A percentile compares a stretch with the other conserved stretches of the same genome.
These are phyloP conservation scores for Typhlichthys subterraneus DNA, from an alignment of 2,797 vertebrate genomes.

Conservation along the genomic window DNA sequence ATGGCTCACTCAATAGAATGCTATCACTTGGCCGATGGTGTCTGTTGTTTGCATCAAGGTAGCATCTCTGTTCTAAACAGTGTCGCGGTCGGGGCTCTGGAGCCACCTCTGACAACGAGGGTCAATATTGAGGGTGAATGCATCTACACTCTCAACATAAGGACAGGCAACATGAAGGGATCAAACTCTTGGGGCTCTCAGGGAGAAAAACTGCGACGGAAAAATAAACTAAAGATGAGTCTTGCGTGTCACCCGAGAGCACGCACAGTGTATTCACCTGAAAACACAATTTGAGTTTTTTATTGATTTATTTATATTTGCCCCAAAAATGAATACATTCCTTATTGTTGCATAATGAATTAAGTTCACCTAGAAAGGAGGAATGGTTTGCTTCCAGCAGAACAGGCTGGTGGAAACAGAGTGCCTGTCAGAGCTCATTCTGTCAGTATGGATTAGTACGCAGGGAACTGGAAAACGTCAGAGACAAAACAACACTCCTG, in stretches of 20 bases:
- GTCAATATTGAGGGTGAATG: constrained; percentile 43
- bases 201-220: constrained; percentile 33
- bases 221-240: neutral
- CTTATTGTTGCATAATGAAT: constrained; percentile 59
- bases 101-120: constrained; percentile 47
- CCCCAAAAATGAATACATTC: constrained; percentile 28
- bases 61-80: constrained; percentile 40
- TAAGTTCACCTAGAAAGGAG: constrained; percentile 27
- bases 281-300: too few relatives aligned
- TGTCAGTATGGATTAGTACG: constrained; percentile 65
- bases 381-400: constrained; percentile 49
- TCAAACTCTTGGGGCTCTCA: constrained; percentile 31
- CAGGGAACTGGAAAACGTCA: constrained; percentile 56
- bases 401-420: constrained; percentile 50
- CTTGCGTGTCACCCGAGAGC: too few relatives aligned
- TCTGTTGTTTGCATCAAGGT: constrained; percentile 69
- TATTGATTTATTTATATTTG: constrained; percentile 43
- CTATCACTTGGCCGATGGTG: constrained; percentile 64
- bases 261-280: too few relatives aligned
- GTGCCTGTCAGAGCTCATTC: constrained; percentile 53
- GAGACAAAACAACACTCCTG: constrained; percentile 51
- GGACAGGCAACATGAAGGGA: constrained; percentile 21
- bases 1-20: constrained; percentile 50
- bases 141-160: constrained; percentile 40
- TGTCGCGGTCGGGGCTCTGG: constrained; percentile 27